A percentile compares a stretch with the other conserved stretches of the same genome.
Conservation (phyloP, 2,113 vertebrate species). For the Mesembrinibis cayennensis region DNA sequence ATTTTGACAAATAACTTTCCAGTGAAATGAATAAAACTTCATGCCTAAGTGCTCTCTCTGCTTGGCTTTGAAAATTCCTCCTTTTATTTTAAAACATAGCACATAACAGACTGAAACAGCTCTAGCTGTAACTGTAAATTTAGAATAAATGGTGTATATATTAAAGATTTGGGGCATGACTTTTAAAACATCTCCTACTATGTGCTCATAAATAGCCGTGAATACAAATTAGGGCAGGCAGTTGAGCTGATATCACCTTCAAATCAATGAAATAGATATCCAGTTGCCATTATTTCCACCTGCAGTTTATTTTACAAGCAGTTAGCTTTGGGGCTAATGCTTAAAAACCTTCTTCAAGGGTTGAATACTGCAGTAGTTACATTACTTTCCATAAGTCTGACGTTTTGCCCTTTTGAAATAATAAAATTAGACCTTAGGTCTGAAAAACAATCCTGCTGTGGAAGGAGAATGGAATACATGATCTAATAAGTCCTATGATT, state of each 20-base stretch:
- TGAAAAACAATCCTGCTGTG: constrained; percentile 33
- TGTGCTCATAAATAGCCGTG: not conserved
- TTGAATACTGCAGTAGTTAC: not conserved
- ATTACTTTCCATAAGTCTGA: not conserved
- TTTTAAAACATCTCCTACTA: not conserved
- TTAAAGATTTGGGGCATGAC: not conserved
- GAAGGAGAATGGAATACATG: constrained; percentile 16
- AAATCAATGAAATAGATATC: not conserved
- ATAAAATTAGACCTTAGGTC: constrained; percentile 12
- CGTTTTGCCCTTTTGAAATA: constrained; percentile 46
- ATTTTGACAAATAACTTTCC: not conserved
- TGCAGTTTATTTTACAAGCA: not conserved
- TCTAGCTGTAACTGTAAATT: not conserved
- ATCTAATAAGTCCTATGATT: constrained; percentile 34
- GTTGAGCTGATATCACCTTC: not conserved
- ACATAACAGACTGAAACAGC: not conserved
- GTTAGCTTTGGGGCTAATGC: not conserved
- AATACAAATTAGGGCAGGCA: not conserved
- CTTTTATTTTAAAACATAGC: not conserved
- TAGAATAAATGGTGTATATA: not conserved
- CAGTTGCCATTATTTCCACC: not conserved
- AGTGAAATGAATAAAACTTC: not conserved
- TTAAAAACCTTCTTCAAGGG: not conserved
- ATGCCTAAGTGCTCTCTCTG: not conserved
- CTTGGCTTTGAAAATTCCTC: not conserved